A percentile compares a stretch with the other conserved stretches of the same genome.
Conservation (phyloP, 2,797 vertebrate genomes). For the Hydrophis major region DNA sequence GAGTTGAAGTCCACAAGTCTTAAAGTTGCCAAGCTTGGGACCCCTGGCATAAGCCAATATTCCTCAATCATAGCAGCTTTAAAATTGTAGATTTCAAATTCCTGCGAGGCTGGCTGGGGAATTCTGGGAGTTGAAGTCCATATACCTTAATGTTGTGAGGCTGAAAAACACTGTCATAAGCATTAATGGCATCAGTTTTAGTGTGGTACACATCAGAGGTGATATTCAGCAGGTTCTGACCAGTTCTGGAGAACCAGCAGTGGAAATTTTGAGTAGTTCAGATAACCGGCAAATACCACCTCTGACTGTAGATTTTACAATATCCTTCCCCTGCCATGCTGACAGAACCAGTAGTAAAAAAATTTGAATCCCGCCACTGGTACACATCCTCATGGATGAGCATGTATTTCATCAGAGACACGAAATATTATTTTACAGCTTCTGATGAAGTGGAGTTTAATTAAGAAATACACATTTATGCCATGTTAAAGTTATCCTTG, state of each 20-base stretch:
- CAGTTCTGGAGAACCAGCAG: too few relatives aligned
- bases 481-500: background rate
- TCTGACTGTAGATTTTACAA: too few relatives aligned
- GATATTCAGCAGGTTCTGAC: too few relatives aligned
- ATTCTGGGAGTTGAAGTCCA: background rate
- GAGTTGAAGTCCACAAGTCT: too few relatives aligned
- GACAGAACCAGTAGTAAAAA: too few relatives aligned
- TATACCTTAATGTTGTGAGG: background rate
- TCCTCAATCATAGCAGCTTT: background rate
- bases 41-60: background rate
- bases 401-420: background rate
- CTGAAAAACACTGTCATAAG: background rate
- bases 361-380: too few relatives aligned
- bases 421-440: background rate
- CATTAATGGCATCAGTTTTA: background rate
- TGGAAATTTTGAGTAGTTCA: too few relatives aligned
- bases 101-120: background rate
- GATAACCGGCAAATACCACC: too few relatives aligned
- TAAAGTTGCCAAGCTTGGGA: too few relatives aligned
- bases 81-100: background rate
- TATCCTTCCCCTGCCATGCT: too few relatives aligned
- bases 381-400: background rate
- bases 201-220: background rate
- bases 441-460: background rate
- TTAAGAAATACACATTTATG: background rate